A percentile compares a stretch with the other conserved stretches of the same genome.
These are phyloP conservation scores for Symphodus melops DNA, from an alignment of 2,113 vertebrate species.

Conservation along the genomic window DNA sequence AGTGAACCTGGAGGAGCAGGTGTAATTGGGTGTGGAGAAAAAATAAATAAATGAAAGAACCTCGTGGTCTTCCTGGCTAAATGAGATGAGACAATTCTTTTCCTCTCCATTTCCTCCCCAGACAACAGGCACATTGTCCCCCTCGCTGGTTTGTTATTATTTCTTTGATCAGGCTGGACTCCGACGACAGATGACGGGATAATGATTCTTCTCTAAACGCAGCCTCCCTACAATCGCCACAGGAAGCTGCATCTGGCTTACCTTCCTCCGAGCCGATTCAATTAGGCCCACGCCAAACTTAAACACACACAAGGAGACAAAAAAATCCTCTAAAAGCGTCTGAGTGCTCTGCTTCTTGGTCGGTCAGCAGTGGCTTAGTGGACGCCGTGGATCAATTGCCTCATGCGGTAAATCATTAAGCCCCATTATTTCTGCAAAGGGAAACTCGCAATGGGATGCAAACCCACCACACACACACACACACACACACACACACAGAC, in stretches of 20 bases:
- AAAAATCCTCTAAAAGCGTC: slow-evolving; percentile 33
- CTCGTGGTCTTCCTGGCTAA: slow-evolving; percentile 58
- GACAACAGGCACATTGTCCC: slow-evolving; percentile 54
- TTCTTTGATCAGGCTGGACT: slow-evolving; percentile 49
- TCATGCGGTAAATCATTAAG: slow-evolving; percentile 63
- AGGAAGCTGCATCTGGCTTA: neutral
- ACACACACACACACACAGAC: slow-evolving; percentile 39
- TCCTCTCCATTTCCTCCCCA: slow-evolving; percentile 63
- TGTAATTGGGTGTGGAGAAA: slow-evolving; percentile 78
- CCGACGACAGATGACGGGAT: slow-evolving; percentile 31
- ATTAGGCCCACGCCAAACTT: slow-evolving; percentile 30
- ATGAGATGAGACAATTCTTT: slow-evolving; percentile 72
- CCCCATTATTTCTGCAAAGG: slow-evolving; percentile 68
- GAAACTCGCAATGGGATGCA: slow-evolving; percentile 42
- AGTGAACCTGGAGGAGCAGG: slow-evolving; percentile 69
- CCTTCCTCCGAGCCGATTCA: slow-evolving; percentile 33
- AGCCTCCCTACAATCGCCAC: slow-evolving; percentile 22
- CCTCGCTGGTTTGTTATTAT: slow-evolving; percentile 49
- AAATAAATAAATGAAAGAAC: too few species aligned
- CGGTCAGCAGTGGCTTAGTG: slow-evolving; percentile 38
- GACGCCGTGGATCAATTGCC: slow-evolving; percentile 61
- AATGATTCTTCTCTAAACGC: slow-evolving; percentile 39
- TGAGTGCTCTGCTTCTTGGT: slow-evolving; percentile 45
- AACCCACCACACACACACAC: slow-evolving; percentile 36
- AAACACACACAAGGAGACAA: slow-evolving; percentile 6